These are phyloP conservation scores for Iselma pallidipennis DNA, from an alignment of 2,888 invertebrate genomes.

Conservation along the genomic window DNA sequence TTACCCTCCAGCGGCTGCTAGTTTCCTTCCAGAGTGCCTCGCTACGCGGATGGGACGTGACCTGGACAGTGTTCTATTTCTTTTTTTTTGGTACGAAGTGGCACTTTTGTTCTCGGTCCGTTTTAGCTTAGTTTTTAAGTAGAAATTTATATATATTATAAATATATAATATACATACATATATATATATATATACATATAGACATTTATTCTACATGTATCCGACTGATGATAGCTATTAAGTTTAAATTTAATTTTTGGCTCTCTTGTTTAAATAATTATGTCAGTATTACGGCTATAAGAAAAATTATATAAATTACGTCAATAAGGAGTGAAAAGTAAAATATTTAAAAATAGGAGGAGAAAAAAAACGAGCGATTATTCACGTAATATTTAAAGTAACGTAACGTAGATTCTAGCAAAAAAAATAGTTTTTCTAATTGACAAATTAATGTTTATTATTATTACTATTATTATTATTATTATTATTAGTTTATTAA, in stretches of 20 bases:
- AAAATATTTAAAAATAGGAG: background rate
- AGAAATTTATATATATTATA: constrained; percentile 40
- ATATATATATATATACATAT: constrained; percentile 16
- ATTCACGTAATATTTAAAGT: constrained; percentile 1
- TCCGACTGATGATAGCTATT: constrained; percentile 41
- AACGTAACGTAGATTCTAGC: background rate
- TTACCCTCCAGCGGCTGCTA: constrained; percentile 56
- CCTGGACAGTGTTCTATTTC: constrained; percentile 49
- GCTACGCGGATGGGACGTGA: constrained; percentile 56
- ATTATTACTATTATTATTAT: background rate
- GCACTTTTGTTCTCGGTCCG: constrained; percentile 47
- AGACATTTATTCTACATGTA: constrained; percentile 43
- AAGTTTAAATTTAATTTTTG: constrained; percentile 24
- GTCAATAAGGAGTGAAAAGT: background rate
- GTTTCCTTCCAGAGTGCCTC: constrained; percentile 57
- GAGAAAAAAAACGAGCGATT: background rate
- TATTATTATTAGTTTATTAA: background rate
- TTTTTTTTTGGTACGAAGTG: constrained; percentile 42
- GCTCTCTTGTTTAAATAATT: constrained; percentile 11
- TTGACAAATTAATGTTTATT: background rate
- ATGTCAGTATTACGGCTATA: constrained; percentile 2
- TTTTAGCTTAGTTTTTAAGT: constrained; percentile 51
- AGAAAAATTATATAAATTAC: background rate
- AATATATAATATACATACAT: no score
- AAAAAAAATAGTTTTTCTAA: background rate